Conservation (phyloP, 2,113 vertebrate species). For the Lasiurus borealis region DNA sequence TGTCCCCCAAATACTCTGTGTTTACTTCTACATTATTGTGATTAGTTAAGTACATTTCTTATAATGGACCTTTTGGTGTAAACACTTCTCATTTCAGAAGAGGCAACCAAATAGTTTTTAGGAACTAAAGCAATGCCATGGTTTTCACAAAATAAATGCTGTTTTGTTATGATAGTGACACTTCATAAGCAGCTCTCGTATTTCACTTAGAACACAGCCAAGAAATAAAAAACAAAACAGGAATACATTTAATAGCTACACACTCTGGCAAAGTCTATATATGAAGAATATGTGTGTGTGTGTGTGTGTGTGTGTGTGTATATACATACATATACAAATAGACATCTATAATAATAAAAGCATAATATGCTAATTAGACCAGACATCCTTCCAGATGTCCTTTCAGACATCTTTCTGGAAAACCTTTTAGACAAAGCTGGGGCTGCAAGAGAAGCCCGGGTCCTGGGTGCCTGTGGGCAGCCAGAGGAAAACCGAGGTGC, state of each 20-base stretch:
- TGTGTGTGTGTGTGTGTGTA: neutral
- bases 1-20: neutral
- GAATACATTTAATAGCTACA: neutral
- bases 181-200: neutral
- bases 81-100: neutral
- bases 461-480: too few relatives aligned
- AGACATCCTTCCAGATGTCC: too few relatives aligned
- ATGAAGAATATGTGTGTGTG: neutral
- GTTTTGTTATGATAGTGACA: neutral
- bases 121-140: neutral
- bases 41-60: neutral
- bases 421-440: too few relatives aligned
- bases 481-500: too few relatives aligned
- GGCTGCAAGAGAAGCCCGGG: too few relatives aligned
- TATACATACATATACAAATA: neutral
- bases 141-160: neutral
- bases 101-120: neutral
- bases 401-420: too few relatives aligned
- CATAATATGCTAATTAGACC: too few relatives aligned
- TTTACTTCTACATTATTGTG: neutral
- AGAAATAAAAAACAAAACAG: neutral
- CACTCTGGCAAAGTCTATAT: neutral
- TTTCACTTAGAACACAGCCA: slow-evolving; percentile 2
- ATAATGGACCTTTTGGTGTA: neutral
- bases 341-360: neutral